A percentile compares a stretch with the other conserved stretches of the same genome.
Evolutionary conservation across 1,140 invertebrate species (phyloP).

Genomic region (Nephila pilipes): DNA sequence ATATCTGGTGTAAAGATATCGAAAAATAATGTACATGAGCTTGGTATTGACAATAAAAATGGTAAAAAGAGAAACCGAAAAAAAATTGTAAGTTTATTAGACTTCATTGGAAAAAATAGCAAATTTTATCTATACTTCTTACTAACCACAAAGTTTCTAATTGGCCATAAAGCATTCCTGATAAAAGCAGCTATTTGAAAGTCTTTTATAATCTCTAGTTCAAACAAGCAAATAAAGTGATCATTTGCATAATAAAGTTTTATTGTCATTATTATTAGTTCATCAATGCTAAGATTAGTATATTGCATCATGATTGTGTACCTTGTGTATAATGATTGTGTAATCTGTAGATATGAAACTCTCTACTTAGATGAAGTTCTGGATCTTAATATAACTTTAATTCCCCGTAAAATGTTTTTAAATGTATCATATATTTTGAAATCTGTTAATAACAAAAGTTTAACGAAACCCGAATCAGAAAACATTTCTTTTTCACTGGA

Average conservation of each 20-base stretch:
- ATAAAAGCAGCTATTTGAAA: neutral
- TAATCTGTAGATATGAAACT: neutral
- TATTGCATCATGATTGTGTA: neutral
- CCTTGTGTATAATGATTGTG: neutral
- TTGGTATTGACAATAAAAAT: too few species aligned
- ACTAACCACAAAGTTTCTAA: too few species aligned
- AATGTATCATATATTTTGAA: neutral
- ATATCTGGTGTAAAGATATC: too few species aligned
- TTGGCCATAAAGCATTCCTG: neutral
- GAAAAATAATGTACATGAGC: too few species aligned
- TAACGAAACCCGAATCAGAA: neutral
- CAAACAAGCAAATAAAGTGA: neutral
- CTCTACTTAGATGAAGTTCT: neutral
- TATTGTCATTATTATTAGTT: neutral
- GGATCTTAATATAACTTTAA: neutral
- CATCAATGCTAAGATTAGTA: neutral
- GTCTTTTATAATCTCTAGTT: neutral
- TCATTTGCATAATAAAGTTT: neutral
- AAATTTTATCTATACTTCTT: too few species aligned
- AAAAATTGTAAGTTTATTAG: too few species aligned
- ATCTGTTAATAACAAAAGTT: neutral
- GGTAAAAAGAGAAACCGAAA: too few species aligned
- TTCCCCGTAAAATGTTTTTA: neutral
- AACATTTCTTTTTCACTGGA: neutral
- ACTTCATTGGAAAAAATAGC: too few species aligned